Evolutionary conservation across 2,113 vertebrate species (phyloP).

Genomic region (Etia nguti): DNA sequence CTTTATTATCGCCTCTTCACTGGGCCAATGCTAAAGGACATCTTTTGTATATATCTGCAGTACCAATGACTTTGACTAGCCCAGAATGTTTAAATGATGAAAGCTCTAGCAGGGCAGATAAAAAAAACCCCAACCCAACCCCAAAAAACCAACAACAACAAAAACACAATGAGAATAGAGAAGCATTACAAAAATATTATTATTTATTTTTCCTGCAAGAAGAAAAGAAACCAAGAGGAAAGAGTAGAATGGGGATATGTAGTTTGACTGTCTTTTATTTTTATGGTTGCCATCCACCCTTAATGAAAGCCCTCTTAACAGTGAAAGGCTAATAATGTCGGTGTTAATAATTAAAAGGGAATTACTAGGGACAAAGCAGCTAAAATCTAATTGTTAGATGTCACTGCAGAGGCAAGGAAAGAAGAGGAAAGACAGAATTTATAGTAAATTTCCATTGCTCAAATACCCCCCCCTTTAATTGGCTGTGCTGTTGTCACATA

Average conservation of each 20-base stretch:
- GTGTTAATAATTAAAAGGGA: constrained; percentile 91
- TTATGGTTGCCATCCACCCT: constrained; percentile 39
- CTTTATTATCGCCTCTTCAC: not conserved
- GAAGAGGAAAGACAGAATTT: not conserved
- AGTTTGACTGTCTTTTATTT: constrained; percentile 53
- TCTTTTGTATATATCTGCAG: not conserved
- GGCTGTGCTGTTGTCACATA: constrained; percentile 44
- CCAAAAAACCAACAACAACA: not conserved
- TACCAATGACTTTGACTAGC: not conserved
- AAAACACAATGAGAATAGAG: not conserved
- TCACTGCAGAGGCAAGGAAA: constrained; percentile 16
- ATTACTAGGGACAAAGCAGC: constrained; percentile 79
- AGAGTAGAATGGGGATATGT: not conserved
- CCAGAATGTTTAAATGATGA: not conserved
- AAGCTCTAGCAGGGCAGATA: not conserved
- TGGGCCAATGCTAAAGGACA: not conserved
- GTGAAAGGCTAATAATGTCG: constrained; percentile 86
- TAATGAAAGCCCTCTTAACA: constrained; percentile 80
- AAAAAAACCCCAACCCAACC: not conserved
- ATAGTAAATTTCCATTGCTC: constrained; percentile 5
- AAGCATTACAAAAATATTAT: not conserved
- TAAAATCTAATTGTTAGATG: constrained; percentile 78
- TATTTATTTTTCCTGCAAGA: not conserved
- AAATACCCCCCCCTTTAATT: constrained; percentile 44
- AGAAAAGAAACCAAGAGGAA: not conserved